Conservation (phyloP, 2,113 vertebrate species). For the Litocranius walleri region DNA sequence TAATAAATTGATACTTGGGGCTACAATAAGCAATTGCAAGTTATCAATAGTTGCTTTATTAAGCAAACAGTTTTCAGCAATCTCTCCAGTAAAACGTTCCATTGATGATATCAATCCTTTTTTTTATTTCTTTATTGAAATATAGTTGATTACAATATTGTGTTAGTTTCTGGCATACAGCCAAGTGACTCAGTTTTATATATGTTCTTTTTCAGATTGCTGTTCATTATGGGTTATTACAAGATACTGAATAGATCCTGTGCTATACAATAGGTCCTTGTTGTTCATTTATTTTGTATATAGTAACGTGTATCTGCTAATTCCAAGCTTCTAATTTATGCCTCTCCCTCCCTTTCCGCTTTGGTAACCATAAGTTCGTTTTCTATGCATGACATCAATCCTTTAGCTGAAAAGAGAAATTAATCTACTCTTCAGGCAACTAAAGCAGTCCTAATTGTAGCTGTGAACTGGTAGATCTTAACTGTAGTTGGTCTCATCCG, state of each 20-base stretch:
- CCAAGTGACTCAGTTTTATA: not conserved
- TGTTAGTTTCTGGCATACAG: not conserved
- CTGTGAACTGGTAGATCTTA: slow-evolving; percentile 31
- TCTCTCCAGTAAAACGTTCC: slow-evolving; percentile 30
- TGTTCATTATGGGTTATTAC: not conserved
- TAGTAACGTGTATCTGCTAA: not conserved
- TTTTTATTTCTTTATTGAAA: not conserved
- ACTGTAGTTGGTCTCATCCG: not conserved
- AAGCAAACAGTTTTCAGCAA: slow-evolving; percentile 44
- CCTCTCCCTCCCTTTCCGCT: not conserved
- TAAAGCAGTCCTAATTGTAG: slow-evolving; percentile 34
- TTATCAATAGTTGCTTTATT: slow-evolving; percentile 66
- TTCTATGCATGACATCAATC: not conserved
- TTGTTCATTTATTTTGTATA: not conserved
- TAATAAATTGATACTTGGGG: slow-evolving; percentile 29
- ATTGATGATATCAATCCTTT: slow-evolving; percentile 34
- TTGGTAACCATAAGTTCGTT: not conserved
- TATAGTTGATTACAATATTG: not conserved
- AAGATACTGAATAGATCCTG: not conserved
- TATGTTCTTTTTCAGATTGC: not conserved
- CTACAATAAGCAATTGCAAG: not conserved
- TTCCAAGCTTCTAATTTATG: not conserved
- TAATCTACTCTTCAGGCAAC: slow-evolving; percentile 42
- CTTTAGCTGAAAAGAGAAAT: slow-evolving; percentile 42
- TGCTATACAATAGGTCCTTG: not conserved